Base-by-base conservation (phyloP, 2,113 vertebrate genomes). In the Callithrix jacchus region DNA sequence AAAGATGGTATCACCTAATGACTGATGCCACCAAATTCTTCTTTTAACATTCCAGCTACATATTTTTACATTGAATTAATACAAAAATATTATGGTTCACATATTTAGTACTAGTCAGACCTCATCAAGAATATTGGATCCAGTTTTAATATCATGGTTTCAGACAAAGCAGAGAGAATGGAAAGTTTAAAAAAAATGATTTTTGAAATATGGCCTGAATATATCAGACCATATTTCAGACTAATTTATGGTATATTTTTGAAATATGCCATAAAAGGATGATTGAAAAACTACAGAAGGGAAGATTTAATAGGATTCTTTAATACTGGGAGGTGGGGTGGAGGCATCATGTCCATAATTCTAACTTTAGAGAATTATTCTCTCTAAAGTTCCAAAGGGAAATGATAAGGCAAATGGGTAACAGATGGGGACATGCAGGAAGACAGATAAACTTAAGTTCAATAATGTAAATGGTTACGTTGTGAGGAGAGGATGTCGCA, bases 331-430 rank as follows among this genome's bases (percentile, higher is more conserved):
- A 89, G 5, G 2, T 56, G 9, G 32, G 16, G 30, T 47, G 27
- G 42, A 2, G 40, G 0, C 5, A 32, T 64, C 11, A 56, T n/a
- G 3, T n/a, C 0, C 35, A n/a, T n/a, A n/a, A n/a, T n/a, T n/a
- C n/a, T n/a, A n/a, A n/a, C n/a, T n/a, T n/a, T n/a, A n/a, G n/a
- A n/a, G n/a, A 92, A 3, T 77, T 47, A 18, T 61, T 90, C 64
- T 84, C 18, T 86, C 21, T 86, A 64, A 54, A 37, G 20, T 77
- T 91, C 91, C 14, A 47, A 91, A 93, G 6, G 21, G 6, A 88
- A 94, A 82, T 58, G 58, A 42, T 47, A 71, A 88, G 25, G 61
- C 4, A 35, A 49, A 13, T 56, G 14, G 10, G 32, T 64, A 86
- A 10, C 30, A 79, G 25, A 32, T 27, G 16, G 82, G 5, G 40